Base-by-base conservation (phyloP, 2,888 invertebrate species). In the Brassicogethes aeneus region DNA sequence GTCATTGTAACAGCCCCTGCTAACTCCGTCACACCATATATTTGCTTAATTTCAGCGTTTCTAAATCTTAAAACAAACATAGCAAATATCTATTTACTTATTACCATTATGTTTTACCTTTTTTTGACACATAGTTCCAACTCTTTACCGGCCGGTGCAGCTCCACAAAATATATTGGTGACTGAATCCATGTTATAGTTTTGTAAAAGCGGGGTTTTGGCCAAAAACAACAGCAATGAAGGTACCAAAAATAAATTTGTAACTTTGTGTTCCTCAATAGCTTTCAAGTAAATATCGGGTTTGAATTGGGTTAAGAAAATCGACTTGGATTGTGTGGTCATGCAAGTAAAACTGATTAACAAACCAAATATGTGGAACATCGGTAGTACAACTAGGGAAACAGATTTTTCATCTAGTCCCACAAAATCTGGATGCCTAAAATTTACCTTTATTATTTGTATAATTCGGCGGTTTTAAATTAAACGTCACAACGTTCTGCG, bases 151-250 rank as follows among this genome's bases (percentile, higher is more conserved):
- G 30, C n/a, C 1, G 40, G 36, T n/a, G 36, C 36, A 13, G n/a
- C 40, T 12, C 36, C 35, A 30, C 40, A 40, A 12, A 42, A 1
- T 15, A 42, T 34, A 15, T 39, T 15, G 10, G 33, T 17, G 1
- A 42, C 1, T n/a, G 38, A 38, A 1, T 37, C 34, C 1, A 39
- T 5, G 23, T 42, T 38, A 8, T 39, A 42, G 2, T 39, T 17
- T 3, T 34, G 10, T 3, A 42, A 1, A 3, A 33, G 13, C n/a
- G 33, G 12, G 10, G 30, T 17, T 15, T 42, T 31, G 16, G 38
- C 17, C 34, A 42, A n/a, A 17, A 41, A 37, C 12, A 23, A 3
- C 16, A 30, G 5, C 10, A 31, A 16, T 2, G 41, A 10, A 12
- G 41, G 36, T 8, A 41, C 41, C 8, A 12, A n/a, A 15, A 23